Base-by-base conservation (phyloP, 2,113 vertebrate genomes). In the Gallinago paraguaiae region DNA sequence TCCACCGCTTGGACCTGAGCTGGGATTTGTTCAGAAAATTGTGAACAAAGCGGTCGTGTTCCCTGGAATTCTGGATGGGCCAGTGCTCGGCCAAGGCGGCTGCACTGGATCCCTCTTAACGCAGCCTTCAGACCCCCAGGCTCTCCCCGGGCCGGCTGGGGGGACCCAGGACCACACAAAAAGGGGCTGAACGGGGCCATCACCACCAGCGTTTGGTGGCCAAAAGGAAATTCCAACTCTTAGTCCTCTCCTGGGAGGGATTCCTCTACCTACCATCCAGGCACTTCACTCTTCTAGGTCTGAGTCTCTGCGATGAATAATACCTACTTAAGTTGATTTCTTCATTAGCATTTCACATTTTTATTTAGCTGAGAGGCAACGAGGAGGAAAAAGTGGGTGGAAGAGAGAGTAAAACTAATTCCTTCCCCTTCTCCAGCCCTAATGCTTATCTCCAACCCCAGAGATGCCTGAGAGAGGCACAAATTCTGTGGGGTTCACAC, bases 321-420 rank as follows among this genome's bases (percentile, higher is more conserved):
- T 31, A 45, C 37, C 57, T 77, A 33, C 75, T 82, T 60, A 76
- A 72, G 75, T 4, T 79, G 53, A 90, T 76, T 93, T 82, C 53
- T 79, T 91, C 79, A 74, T 90, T 82, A 92, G 24, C 9, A 57
- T 93, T 93, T 92, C 67, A 86, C 9, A 1, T n/a, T 93, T 94
- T 61, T 65, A 57, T 96, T 90, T 86, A 90, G 72, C 83, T 4
- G 1, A 92, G 64, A 78, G 27, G 86, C 82, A 93, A 81, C 88
- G 51, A 77, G 25, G 45, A 83, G 37, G 64, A 46, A 88, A 71
- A 88, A 91, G 76, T 23, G 51, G 35, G 64, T 78, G 48, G 46
- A 64, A 46, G 45, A 88, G 54, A 74, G 27, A 48, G 39, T 67
- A 68, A 93, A 91, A 92, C 92, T 78, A 93, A 84, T 28, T 72